Base-by-base conservation (phyloP, 2,797 vertebrate genomes). In the Sebastes kiyomatsui region DNA sequence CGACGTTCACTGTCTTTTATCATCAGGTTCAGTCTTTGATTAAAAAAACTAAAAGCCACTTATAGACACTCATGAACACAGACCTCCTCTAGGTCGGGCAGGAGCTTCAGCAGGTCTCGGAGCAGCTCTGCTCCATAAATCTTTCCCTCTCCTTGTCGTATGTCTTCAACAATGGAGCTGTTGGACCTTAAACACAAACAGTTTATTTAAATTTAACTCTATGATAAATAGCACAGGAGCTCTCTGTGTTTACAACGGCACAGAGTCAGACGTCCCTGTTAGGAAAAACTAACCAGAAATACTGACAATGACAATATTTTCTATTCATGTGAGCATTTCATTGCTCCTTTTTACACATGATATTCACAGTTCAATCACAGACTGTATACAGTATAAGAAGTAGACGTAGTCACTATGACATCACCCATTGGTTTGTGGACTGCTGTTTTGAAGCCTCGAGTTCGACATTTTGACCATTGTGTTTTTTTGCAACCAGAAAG, bases 1-100 rank as follows among this genome's bases (percentile, higher is more conserved):
- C 68, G 25, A 46, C 14, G 72, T 70, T 76, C 84, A 75, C 56
- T 69, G 62, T 74, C 75, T 65, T 86, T 83, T 71, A 72, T 80
- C 9, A 33, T 62, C 52, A 11, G 54, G 22, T 49, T 11, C 32
- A 14, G 30, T 23, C 46, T 49, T 8, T 20, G 46, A 13, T 64
- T 46, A 23, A 25, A 9, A 46, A 18, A 27, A 7, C 75, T 16
- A 72, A 67, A 83, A 77, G 62, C 30, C 49, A 64, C 46, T 1
- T 27, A 32, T 28, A 80, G 13, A 70, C 54, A n/a, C 20, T 35
- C 14, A 74, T 61, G 82, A 74, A 65, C 71, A 87, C 91, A 68
- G 89, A 99, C 98, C 98, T 99, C 98, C 90, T 99, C 97, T 33
- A 95, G 84, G 79, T 99, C 98, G 52, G 98, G 98, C 86, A 99